Percentiles rank a stretch among this genome's conserved stretches.
Conservation (phyloP, 2,113 vertebrate species). For the Lepidothrix coronata region DNA sequence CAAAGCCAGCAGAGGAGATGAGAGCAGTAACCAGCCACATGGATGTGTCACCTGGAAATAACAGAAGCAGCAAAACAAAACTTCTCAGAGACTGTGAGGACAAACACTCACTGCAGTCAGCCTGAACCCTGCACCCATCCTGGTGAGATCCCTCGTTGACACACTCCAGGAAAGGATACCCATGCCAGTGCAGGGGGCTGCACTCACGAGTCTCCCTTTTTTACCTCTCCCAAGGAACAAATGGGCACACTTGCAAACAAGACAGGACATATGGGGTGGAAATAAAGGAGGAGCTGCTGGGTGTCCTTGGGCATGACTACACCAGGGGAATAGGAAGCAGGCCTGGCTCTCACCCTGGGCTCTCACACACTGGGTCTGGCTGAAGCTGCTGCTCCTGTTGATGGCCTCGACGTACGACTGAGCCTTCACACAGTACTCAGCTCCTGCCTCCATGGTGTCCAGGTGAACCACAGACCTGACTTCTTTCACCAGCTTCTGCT, state of each 20-base stretch:
- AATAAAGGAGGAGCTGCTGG: not conserved
- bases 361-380: constrained; percentile 54
- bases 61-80: not conserved
- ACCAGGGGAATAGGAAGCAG: not conserved
- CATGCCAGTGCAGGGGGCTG: not conserved
- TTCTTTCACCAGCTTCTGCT: constrained; percentile 17
- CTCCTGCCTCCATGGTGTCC: constrained; percentile 56
- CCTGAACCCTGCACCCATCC: not conserved
- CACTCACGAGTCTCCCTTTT: too few species aligned
- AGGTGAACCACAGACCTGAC: constrained; percentile 27
- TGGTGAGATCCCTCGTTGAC: not conserved
- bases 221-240: not conserved
- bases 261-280: not conserved
- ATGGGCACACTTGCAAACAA: not conserved
- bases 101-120: not conserved
- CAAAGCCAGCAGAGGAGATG: constrained; percentile 42
- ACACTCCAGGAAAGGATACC: not conserved
- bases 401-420: constrained; percentile 51
- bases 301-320: not conserved
- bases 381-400: constrained; percentile 68
- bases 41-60: constrained; percentile 39
- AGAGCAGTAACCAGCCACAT: constrained; percentile 30
- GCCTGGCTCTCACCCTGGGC: constrained; percentile 54
- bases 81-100: not conserved
- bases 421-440: constrained; percentile 69